A percentile compares a stretch with the other conserved stretches of the same genome.
These are phyloP conservation scores for Tetramorium bicarinatum DNA, from an alignment of 2,888 invertebrate genomes.

Conservation along the genomic window DNA sequence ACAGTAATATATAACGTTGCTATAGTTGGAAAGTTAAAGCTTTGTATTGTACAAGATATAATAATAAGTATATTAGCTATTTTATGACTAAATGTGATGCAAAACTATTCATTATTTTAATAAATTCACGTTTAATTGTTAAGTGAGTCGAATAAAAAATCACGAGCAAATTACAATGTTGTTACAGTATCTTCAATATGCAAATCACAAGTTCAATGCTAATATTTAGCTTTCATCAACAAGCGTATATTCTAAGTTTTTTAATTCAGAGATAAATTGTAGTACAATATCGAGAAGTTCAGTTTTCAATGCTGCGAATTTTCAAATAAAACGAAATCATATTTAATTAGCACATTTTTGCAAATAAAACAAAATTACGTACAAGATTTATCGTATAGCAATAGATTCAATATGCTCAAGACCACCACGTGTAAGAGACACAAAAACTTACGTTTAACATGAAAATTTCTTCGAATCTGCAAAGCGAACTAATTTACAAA, in stretches of 20 bases:
- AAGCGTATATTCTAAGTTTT: not conserved
- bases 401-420: not conserved
- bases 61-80: not conserved
- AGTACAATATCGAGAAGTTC: not conserved
- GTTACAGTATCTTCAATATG: not conserved
- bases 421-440: no score
- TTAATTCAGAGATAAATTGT: not conserved
- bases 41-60: not conserved
- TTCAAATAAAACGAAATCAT: not conserved
- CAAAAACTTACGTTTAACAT: not conserved
- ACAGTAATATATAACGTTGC: not conserved
- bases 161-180: not conserved
- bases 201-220: not conserved
- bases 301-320: not conserved
- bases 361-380: not conserved
- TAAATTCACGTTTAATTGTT: not conserved
- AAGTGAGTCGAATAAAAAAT: not conserved
- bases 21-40: not conserved
- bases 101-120: not conserved
- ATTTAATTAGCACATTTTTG: not conserved
- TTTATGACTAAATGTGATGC: not conserved
- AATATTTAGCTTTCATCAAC: not conserved
- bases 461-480: not conserved
- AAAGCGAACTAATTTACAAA: not conserved
- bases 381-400: not conserved